These are phyloP conservation scores for Amphipoea lucens DNA, from an alignment of 2,888 invertebrate species.

Conservation along the genomic window DNA sequence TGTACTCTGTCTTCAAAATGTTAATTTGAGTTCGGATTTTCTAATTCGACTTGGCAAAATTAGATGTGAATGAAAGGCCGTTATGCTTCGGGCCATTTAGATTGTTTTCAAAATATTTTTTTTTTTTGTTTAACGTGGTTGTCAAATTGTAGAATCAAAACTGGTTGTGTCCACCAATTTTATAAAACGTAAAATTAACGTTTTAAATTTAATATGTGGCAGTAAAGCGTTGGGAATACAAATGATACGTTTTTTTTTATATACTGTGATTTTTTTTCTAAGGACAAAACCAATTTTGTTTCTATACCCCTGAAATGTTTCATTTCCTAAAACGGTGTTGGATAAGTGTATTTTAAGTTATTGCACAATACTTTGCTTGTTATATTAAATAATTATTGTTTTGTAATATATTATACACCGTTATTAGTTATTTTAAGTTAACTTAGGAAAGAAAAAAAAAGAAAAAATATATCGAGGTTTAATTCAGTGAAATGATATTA, in stretches of 20 bases:
- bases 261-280: too few relatives aligned
- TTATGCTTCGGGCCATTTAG: not conserved
- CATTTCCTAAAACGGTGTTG: constrained; percentile 26
- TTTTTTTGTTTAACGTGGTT: not conserved
- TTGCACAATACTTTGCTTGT: constrained; percentile 63
- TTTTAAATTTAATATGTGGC: too few relatives aligned
- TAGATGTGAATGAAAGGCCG: not conserved
- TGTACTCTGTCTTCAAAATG: not conserved
- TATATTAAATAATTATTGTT: constrained; percentile 19
- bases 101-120: too few relatives aligned
- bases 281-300: too few relatives aligned
- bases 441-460: constrained; percentile 21
- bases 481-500: constrained; percentile 5
- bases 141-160: not conserved
- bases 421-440: constrained; percentile 49
- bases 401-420: constrained; percentile 33
- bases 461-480: not conserved
- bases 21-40: not conserved
- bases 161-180: too few relatives aligned
- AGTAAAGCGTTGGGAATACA: too few relatives aligned
- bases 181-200: too few relatives aligned
- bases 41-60: not conserved
- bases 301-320: not conserved
- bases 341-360: constrained; percentile 52
- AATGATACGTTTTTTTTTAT: too few relatives aligned